Percentiles rank a stretch among this genome's conserved stretches.
These are phyloP conservation scores for Sciurus carolinensis DNA, from an alignment of 2,797 vertebrate genomes.

Conservation along the genomic window DNA sequence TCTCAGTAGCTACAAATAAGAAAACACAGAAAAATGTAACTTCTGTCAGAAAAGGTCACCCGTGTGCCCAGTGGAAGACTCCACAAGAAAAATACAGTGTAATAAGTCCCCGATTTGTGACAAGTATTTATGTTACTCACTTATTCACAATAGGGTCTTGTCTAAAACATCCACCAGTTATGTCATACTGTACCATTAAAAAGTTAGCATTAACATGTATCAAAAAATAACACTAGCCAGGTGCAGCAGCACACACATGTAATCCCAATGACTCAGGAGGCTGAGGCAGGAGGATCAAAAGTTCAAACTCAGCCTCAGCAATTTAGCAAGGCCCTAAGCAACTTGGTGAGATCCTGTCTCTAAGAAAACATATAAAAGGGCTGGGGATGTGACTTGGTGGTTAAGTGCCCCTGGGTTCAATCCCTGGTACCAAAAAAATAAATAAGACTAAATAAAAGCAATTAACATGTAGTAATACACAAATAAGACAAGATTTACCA, in stretches of 20 bases:
- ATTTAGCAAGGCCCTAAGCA: no score
- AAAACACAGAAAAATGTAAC: conserved; percentile 3
- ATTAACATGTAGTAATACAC: not conserved
- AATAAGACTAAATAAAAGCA: not conserved
- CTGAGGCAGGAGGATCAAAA: no score
- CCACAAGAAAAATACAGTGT: not conserved
- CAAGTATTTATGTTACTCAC: conserved; percentile 85
- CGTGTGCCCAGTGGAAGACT: not conserved
- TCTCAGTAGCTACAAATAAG: not conserved
- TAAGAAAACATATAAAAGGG: not conserved
- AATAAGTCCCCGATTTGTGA: not conserved
- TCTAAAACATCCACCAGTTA: conserved; percentile 80
- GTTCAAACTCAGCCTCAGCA: no score
- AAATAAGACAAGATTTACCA: not conserved
- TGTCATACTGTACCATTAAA: not conserved
- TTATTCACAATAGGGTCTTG: conserved; percentile 85
- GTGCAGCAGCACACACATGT: no score
- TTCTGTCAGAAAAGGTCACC: conserved; percentile 33
- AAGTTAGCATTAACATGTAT: conserved; percentile 28
- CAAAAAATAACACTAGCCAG: no score
- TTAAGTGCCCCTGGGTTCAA: no score
- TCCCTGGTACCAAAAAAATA: no score
- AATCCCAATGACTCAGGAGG: no score
- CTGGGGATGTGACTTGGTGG: no score
- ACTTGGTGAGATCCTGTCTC: no score